These are phyloP conservation scores for Etheostoma perlongum DNA, from an alignment of 2,797 vertebrate genomes.

Conservation along the genomic window DNA sequence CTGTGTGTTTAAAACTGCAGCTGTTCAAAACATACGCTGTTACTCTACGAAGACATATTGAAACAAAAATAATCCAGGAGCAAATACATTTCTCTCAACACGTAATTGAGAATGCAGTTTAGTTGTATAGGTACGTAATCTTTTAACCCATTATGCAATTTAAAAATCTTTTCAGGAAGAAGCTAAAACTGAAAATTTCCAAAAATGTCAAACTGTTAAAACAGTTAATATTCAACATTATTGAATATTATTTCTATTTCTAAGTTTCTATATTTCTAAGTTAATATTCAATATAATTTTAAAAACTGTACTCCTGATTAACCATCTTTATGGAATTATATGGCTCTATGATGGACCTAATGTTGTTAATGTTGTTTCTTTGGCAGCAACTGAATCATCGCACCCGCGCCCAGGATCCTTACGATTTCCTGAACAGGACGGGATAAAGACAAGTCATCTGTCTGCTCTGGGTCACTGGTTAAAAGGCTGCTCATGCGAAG, in stretches of 20 bases:
- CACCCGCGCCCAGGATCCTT: slow-evolving; percentile 35
- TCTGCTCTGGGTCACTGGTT: background rate
- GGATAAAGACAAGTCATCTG: slow-evolving; percentile 18
- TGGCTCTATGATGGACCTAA: background rate
- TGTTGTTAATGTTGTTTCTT: slow-evolving; percentile 5
- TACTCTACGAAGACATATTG: too few species aligned
- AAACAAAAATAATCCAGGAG: too few species aligned
- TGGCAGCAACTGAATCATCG: slow-evolving; percentile 31
- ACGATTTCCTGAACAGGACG: slow-evolving; percentile 44
- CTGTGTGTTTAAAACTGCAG: too few species aligned
- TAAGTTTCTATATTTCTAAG: background rate
- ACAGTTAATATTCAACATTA: background rate
- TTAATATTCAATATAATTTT: background rate
- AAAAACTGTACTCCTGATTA: background rate
- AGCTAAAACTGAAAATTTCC: background rate
- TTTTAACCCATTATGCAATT: background rate
- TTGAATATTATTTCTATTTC: background rate
- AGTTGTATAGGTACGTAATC: too few species aligned
- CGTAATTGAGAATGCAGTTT: too few species aligned
- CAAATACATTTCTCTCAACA: too few species aligned
- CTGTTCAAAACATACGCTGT: too few species aligned
- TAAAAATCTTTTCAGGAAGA: background rate
- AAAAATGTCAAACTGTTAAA: background rate
- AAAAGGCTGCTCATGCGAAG: accelerated
- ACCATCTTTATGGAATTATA: background rate